Conservation (phyloP, 2,888 invertebrate genomes). For the Microplitis deprimator region DNA sequence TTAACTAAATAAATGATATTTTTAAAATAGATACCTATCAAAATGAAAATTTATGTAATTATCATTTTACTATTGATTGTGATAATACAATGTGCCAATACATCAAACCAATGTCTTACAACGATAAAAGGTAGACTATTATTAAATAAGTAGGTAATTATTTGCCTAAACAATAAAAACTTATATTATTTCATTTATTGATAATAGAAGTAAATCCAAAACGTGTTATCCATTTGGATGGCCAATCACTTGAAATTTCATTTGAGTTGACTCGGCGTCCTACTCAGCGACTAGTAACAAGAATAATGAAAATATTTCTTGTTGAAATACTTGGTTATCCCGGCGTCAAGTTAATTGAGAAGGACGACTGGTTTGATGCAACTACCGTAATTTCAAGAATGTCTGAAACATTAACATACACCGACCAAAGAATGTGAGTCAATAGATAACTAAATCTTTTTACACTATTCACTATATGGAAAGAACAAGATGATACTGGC, state of each 20-base stretch:
- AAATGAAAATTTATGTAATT: slow-evolving; percentile 56
- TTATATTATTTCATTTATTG: not conserved
- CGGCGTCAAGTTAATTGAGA: slow-evolving; percentile 68
- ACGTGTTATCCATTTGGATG: slow-evolving; percentile 69
- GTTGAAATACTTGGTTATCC: slow-evolving; percentile 73
- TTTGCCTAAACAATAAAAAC: too few relatives aligned
- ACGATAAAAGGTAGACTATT: slow-evolving; percentile 58
- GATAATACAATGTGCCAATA: slow-evolving; percentile 47
- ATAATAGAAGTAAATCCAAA: slow-evolving; percentile 73
- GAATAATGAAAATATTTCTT: slow-evolving; percentile 76
- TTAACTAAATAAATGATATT: not conserved
- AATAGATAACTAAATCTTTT: not conserved
- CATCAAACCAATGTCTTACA: slow-evolving; percentile 60
- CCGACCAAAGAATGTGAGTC: slow-evolving; percentile 60
- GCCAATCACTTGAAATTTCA: slow-evolving; percentile 69
- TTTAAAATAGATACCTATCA: slow-evolving; percentile 51
- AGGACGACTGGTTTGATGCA: slow-evolving; percentile 71
- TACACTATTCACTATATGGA: not conserved
- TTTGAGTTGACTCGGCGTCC: slow-evolving; percentile 75
- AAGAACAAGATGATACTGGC: too few relatives aligned
- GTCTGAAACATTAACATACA: slow-evolving; percentile 52
- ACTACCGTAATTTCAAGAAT: slow-evolving; percentile 66
- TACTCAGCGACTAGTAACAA: slow-evolving; percentile 75
- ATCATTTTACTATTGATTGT: slow-evolving; percentile 56
- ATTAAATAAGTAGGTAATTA: not conserved